These are phyloP conservation scores for Rhadina sibilatrix DNA, from an alignment of 2,113 vertebrate genomes.

Conservation along the genomic window DNA sequence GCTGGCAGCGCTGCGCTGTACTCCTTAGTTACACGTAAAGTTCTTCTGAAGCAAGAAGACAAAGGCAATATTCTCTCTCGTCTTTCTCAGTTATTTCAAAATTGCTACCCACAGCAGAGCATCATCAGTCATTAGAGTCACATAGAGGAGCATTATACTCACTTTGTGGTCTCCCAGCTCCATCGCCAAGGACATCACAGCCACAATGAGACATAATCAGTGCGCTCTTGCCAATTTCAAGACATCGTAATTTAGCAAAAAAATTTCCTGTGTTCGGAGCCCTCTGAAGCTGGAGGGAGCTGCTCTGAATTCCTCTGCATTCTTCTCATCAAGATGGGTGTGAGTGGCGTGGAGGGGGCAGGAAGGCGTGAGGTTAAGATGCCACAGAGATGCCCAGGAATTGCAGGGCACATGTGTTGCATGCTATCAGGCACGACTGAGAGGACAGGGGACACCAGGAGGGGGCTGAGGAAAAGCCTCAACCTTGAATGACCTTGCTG, in stretches of 20 bases:
- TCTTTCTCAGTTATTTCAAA: slow-evolving; percentile 47
- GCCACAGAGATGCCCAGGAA: background rate
- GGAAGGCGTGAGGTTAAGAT: background rate
- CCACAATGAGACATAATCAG: slow-evolving; percentile 27
- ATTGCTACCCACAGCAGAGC: slow-evolving; percentile 40
- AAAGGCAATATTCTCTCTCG: slow-evolving; percentile 24
- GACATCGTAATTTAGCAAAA: slow-evolving; percentile 46
- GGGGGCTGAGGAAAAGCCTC: background rate
- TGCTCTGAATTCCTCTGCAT: background rate
- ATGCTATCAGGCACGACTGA: background rate
- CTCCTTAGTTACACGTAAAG: slow-evolving; percentile 29
- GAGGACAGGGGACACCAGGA: background rate
- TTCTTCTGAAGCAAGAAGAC: slow-evolving; percentile 28
- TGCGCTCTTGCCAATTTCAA: background rate
- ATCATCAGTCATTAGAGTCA: slow-evolving; percentile 64
- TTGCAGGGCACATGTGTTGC: background rate
- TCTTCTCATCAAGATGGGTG: background rate
- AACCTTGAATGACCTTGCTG: slow-evolving; percentile 32
- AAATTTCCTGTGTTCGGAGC: background rate
- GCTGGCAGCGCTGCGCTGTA: background rate
- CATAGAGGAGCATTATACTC: slow-evolving; percentile 35
- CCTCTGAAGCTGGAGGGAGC: slow-evolving; percentile 8
- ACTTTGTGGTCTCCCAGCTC: background rate
- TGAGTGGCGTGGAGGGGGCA: background rate
- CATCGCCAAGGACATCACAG: slow-evolving; percentile 38